phyloP scores from a whole-genome alignment of 1,140 invertebrate species.

The Phthorimaea operculella region DNA sequence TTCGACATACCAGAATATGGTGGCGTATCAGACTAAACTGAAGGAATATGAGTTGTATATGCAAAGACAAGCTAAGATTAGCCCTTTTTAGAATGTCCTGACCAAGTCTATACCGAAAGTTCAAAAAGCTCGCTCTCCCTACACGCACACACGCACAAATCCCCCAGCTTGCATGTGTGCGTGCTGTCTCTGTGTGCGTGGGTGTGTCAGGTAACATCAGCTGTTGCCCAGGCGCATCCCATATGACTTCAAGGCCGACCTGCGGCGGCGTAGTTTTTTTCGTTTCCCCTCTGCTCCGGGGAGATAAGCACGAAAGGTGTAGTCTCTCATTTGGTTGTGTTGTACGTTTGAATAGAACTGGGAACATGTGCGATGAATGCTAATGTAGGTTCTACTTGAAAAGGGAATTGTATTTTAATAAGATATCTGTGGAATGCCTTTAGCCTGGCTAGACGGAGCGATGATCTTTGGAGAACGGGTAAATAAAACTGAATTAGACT shows the following conservation, averaged over 20 bases:
- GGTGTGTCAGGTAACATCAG: conserved; percentile 51
- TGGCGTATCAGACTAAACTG: too few relatives aligned
- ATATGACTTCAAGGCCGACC: conserved; percentile 53
- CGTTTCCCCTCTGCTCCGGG: conserved; percentile 10
- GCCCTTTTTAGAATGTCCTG: too few relatives aligned
- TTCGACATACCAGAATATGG: too few relatives aligned
- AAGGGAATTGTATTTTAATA: too few relatives aligned
- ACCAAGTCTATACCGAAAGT: neutral
- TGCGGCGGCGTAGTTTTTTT: conserved; percentile 21
- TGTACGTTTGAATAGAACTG: neutral
- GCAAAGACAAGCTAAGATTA: too few relatives aligned
- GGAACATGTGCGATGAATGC: too few relatives aligned
- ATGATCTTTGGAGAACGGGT: too few relatives aligned
- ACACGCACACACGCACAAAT: neutral
- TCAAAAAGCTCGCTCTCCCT: neutral
- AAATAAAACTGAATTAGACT: too few relatives aligned
- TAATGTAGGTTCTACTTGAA: too few relatives aligned
- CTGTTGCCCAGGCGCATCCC: conserved; percentile 42
- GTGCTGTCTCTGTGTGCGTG: conserved; percentile 10
- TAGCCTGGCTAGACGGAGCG: too few relatives aligned
- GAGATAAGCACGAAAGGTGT: conserved; percentile 1
- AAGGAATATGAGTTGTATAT: too few relatives aligned
- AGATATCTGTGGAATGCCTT: too few relatives aligned
- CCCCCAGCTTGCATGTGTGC: conserved; percentile 9
- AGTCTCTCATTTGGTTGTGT: neutral